Evolutionary conservation across 2,888 invertebrate species (phyloP).

Genomic region (Globia sparganii): DNA sequence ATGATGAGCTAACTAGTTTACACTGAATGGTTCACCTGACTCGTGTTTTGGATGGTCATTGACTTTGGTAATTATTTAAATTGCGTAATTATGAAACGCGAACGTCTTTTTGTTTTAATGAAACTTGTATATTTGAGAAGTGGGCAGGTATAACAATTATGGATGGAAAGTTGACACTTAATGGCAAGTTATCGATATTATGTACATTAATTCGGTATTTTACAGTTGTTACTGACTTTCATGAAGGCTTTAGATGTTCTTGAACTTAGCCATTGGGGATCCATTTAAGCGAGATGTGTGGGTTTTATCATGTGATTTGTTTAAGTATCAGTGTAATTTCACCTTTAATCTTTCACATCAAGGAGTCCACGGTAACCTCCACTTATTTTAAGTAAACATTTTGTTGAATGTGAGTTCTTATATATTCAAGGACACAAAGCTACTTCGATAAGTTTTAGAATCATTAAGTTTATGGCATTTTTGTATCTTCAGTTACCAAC

Average conservation of each 20-base stretch:
- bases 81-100: slow-evolving; percentile 48
- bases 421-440: neutral
- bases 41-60: slow-evolving; percentile 63
- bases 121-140: slow-evolving; percentile 26
- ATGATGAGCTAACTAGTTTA: slow-evolving; percentile 77
- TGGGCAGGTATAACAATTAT: slow-evolving; percentile 5
- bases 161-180: slow-evolving; percentile 22
- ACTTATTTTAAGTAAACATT: slow-evolving; percentile 11
- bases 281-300: neutral
- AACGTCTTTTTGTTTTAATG: slow-evolving; percentile 38
- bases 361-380: slow-evolving; percentile 1
- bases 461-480: neutral
- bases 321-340: neutral
- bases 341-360: slow-evolving; percentile 1
- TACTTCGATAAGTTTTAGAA: neutral
- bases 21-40: slow-evolving; percentile 68
- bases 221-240: slow-evolving; percentile 1
- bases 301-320: neutral
- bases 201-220: slow-evolving; percentile 5
- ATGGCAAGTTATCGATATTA: slow-evolving; percentile 11
- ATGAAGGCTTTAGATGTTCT: neutral
- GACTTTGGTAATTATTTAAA: slow-evolving; percentile 61
- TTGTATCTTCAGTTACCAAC: too few relatives aligned
- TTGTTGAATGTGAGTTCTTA: neutral
- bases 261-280: neutral